Conservation (phyloP, 2,113 vertebrate genomes). For the Caretta caretta region DNA sequence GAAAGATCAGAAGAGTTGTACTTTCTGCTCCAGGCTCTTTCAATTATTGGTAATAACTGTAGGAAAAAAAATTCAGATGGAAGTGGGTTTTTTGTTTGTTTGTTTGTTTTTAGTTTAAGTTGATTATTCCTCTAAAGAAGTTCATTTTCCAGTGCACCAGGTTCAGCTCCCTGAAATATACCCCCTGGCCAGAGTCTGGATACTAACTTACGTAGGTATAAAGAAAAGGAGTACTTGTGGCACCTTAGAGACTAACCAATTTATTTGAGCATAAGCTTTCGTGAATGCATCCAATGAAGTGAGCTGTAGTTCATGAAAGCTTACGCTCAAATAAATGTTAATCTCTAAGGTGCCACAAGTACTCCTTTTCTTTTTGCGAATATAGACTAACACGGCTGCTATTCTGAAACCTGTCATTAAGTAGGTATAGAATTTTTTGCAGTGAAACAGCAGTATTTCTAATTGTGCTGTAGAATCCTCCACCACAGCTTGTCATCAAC, state of each 20-base stretch:
- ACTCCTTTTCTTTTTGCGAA: too few species aligned
- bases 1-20: background rate
- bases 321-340: too few species aligned
- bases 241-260: too few species aligned
- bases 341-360: too few species aligned
- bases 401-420: background rate
- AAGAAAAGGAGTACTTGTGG: too few species aligned
- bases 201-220: background rate
- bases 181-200: background rate
- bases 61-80: background rate
- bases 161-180: constrained; percentile 2
- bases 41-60: background rate
- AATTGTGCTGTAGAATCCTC: background rate
- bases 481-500: background rate
- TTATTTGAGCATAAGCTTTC: too few species aligned
- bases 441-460: background rate
- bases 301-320: too few species aligned
- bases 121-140: background rate
- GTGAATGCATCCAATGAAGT: too few species aligned
- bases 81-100: too few species aligned
- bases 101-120: background rate
- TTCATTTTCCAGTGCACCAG: background rate
- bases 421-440: background rate
- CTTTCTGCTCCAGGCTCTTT: background rate
- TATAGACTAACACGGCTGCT: too few species aligned